Conservation (phyloP, 2,888 invertebrate species). For the Amphimallon solstitiale region DNA sequence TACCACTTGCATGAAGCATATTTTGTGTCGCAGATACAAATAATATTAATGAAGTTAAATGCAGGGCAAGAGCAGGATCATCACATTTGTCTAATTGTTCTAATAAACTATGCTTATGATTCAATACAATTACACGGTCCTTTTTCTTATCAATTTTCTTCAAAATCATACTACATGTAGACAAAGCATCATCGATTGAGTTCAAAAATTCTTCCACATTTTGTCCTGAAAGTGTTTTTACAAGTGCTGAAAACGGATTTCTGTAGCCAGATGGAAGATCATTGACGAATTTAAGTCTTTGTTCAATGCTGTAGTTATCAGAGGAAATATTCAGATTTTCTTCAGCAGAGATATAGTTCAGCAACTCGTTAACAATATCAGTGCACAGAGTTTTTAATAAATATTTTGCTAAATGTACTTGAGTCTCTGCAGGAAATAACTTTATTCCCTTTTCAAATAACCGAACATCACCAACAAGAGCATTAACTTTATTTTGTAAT, state of each 20-base stretch:
- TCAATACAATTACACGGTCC: constrained; percentile 78
- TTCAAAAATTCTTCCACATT: constrained; percentile 83
- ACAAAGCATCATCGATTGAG: constrained; percentile 77
- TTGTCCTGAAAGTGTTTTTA: constrained; percentile 75
- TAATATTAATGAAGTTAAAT: constrained; percentile 79
- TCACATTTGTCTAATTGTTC: constrained; percentile 79
- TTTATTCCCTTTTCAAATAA: constrained; percentile 84
- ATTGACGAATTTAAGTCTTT: constrained; percentile 75
- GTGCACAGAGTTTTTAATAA: constrained; percentile 84
- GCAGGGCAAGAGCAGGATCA: constrained; percentile 83
- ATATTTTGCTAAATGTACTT: constrained; percentile 80
- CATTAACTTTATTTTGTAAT: constrained; percentile 84
- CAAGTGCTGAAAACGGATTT: constrained; percentile 72
- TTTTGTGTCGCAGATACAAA: constrained; percentile 83
- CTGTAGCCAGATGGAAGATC: constrained; percentile 77
- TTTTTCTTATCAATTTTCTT: constrained; percentile 93
- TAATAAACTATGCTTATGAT: constrained; percentile 83
- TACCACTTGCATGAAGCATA: constrained; percentile 92
- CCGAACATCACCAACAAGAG: constrained; percentile 77
- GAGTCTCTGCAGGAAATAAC: constrained; percentile 70
- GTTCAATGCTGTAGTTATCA: constrained; percentile 71
- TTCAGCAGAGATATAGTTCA: constrained; percentile 82
- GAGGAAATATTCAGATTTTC: constrained; percentile 72
- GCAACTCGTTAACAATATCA: constrained; percentile 82
- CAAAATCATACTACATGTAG: constrained; percentile 80